Percentiles rank a stretch among this genome's conserved stretches.
These are phyloP conservation scores for Morpho deidamia DNA, from an alignment of 2,888 invertebrate genomes.

Conservation along the genomic window DNA sequence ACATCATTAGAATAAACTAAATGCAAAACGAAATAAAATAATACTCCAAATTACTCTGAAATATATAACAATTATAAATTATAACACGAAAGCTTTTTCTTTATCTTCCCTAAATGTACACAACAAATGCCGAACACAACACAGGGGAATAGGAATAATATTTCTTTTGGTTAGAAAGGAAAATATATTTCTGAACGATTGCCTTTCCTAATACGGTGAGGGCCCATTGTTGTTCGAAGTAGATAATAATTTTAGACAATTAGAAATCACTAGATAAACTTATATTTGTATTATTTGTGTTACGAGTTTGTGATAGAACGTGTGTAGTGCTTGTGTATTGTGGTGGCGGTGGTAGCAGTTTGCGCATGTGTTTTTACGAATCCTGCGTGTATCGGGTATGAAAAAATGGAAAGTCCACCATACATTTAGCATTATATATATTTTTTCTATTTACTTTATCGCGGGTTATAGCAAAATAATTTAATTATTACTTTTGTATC, in stretches of 20 bases:
- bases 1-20: too few relatives aligned
- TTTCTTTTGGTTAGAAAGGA: slow-evolving; percentile 8
- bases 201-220: slow-evolving; percentile 5
- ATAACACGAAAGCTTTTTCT: background rate
- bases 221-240: slow-evolving; percentile 4
- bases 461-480: too few relatives aligned
- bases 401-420: too few relatives aligned
- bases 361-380: too few relatives aligned
- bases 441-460: too few relatives aligned
- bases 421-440: too few relatives aligned
- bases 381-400: too few relatives aligned
- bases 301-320: too few relatives aligned
- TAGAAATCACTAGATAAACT: background rate
- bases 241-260: background rate
- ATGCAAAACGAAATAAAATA: background rate
- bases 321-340: too few relatives aligned
- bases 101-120: slow-evolving; percentile 8
- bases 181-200: slow-evolving; percentile 9
- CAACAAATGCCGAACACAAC: slow-evolving; percentile 13
- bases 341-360: too few relatives aligned
- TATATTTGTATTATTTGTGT: background rate
- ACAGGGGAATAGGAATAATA: slow-evolving; percentile 12
- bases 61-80: background rate
- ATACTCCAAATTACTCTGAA: too few relatives aligned
- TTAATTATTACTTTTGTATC: too few relatives aligned